Base-by-base conservation (phyloP, 2,113 vertebrate genomes). In the Noturus placidus region DNA sequence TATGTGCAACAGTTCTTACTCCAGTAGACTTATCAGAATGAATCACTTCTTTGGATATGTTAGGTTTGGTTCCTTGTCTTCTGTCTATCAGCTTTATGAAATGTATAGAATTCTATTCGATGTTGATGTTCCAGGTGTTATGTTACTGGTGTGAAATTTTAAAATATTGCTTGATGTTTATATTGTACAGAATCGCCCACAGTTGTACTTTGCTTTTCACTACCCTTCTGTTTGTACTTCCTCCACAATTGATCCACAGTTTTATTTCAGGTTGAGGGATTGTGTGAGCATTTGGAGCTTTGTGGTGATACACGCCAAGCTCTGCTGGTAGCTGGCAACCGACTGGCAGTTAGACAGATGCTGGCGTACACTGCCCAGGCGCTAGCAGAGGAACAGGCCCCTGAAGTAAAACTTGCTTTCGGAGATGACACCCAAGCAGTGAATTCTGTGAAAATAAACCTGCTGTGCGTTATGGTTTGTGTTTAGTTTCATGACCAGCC, bases 391-490 rank as follows among this genome's bases (percentile, higher is more conserved):
- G 56, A 88, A 63, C 52, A 42, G 54, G n/a, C 46, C 61, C 83
- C 38, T 59, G 74, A 57, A 84, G 84, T 86, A 87, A 86, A 65
- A 76, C 78, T 90, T 80, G 79, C 25, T 70, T 88, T 83, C 22
- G 17, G 27, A 80, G 38, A 87, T 76, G 69, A 67, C 82, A 87
- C 65, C 10, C 19, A 80, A 84, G 67, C 38, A 69, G 42, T 56
- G 19, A 72, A 61, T 61, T 72, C 83, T 77, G 69, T 2, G 56
- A 65, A 88, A 86, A 79, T 83, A 70, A 82, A 86, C 57, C 30
- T 82, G 30, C 82, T 30, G 30, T 63, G 74, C 61, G 5, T 38
- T 54, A 65, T 17, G 42, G 77, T 85, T 85, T 87, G 83, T 84
- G 82, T 87, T 89, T 84, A 25, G 88, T 74, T 46, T 87, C 35